Evolutionary conservation across 92 coral and sea anemone genomes (phyloP).

Genomic region (Pocillopora grandis): DNA sequence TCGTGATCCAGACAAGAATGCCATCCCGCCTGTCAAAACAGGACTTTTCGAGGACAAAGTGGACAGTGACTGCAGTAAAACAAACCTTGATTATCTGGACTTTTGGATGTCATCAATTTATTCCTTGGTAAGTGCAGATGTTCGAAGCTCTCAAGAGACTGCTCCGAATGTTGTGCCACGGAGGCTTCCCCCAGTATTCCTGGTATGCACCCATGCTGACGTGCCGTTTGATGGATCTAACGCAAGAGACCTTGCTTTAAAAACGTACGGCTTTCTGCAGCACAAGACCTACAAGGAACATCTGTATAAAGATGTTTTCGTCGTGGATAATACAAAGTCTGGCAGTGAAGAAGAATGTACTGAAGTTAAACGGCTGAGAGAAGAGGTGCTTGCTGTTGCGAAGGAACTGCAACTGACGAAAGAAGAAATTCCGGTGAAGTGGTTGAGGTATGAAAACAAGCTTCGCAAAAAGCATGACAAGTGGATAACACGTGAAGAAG

Average conservation of each 20-base stretch:
- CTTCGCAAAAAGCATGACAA: background rate
- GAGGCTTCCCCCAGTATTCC: constrained; percentile 44
- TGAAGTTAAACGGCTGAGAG: constrained; percentile 26
- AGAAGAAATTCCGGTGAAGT: constrained; percentile 32
- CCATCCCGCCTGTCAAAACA: constrained; percentile 23
- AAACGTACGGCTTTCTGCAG: constrained; percentile 21
- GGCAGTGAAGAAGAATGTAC: constrained; percentile 39
- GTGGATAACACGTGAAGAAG: constrained; percentile 33
- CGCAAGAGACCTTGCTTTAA: constrained; percentile 27
- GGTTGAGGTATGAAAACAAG: constrained; percentile 41
- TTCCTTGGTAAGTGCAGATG: constrained; percentile 2
- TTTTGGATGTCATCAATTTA: constrained; percentile 58
- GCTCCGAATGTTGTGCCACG: background rate
- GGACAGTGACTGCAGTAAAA: constrained; percentile 28
- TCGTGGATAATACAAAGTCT: constrained; percentile 59
- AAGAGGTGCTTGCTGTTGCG: constrained; percentile 25
- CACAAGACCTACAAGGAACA: constrained; percentile 3
- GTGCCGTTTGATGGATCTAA: constrained; percentile 25
- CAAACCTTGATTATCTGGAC: constrained; percentile 51
- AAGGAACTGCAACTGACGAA: constrained; percentile 11
- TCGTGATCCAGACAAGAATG: constrained; percentile 26
- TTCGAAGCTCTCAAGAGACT: background rate
- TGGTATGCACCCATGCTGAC: constrained; percentile 69
- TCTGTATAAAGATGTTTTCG: constrained; percentile 33
- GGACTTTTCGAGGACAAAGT: constrained; percentile 9